phyloP scores from a whole-genome alignment of 1,140 invertebrate genomes.

The Anastrepha obliqua region DNA sequence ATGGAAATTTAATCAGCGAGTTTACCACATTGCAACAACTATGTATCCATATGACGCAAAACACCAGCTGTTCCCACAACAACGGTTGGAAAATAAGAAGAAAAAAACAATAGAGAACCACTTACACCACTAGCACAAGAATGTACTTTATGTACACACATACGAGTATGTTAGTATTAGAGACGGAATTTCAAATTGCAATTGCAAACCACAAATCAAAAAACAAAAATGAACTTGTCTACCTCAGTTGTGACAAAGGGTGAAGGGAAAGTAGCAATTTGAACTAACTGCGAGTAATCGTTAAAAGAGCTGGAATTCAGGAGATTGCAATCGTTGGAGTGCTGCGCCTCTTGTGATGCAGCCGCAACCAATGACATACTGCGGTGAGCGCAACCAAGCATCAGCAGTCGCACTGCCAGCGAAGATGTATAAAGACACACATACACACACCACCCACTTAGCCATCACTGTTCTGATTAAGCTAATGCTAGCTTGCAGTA shows the following conservation, averaged over 20 bases:
- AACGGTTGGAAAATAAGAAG: not conserved
- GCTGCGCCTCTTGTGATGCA: not conserved
- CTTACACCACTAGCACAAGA: not conserved
- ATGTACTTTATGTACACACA: not conserved
- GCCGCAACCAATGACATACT: not conserved
- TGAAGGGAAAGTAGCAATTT: not conserved
- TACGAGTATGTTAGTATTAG: not conserved
- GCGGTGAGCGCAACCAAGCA: not conserved
- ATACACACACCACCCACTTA: not conserved
- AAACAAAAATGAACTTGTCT: not conserved
- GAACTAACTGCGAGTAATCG: not conserved
- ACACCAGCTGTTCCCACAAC: slow-evolving; percentile 14
- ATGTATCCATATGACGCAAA: not conserved
- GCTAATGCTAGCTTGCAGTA: not conserved
- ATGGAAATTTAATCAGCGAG: slow-evolving; percentile 25
- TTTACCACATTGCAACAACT: not conserved
- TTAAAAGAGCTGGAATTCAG: not conserved
- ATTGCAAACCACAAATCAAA: slow-evolving; percentile 13
- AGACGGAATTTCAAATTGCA: slow-evolving; percentile 12
- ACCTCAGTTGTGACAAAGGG: not conserved
- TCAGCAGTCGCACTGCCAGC: not conserved
- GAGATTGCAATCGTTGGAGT: not conserved
- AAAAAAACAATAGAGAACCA: not conserved
- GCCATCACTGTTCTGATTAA: not conserved
- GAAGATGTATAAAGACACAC: not conserved